These are phyloP conservation scores for Abramis brama DNA, from an alignment of 2,113 vertebrate species.

Conservation along the genomic window DNA sequence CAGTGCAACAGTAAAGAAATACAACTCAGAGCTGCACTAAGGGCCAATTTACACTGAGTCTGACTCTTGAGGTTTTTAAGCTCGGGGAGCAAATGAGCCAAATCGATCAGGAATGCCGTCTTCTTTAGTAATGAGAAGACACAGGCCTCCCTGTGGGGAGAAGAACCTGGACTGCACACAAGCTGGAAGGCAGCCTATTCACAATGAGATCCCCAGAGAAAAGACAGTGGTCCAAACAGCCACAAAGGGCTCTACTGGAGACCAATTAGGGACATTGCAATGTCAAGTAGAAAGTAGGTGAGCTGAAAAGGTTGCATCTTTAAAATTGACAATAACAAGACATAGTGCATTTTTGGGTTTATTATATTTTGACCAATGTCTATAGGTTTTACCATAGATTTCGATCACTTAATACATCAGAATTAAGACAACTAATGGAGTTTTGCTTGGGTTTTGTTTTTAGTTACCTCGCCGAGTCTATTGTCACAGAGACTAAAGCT, in stretches of 20 bases:
- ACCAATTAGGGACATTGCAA: slow-evolving; percentile 55
- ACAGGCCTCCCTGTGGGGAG: slow-evolving; percentile 24
- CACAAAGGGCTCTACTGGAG: slow-evolving; percentile 46
- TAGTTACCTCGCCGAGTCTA: neutral
- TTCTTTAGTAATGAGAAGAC: slow-evolving; percentile 46
- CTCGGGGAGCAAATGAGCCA: slow-evolving; percentile 44
- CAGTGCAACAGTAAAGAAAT: slow-evolving; percentile 42
- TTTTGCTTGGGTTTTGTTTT: neutral
- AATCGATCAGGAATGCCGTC: slow-evolving; percentile 53
- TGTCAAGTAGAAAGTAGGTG: slow-evolving; percentile 45
- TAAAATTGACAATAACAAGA: neutral
- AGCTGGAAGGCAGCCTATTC: slow-evolving; percentile 6
- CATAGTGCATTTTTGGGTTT: neutral
- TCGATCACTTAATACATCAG: neutral
- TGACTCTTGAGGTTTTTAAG: slow-evolving; percentile 45
- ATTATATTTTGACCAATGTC: neutral
- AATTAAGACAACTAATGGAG: neutral
- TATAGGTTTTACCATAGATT: neutral
- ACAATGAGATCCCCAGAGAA: slow-evolving; percentile 55
- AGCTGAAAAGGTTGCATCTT: slow-evolving; percentile 36
- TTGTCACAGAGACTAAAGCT: neutral
- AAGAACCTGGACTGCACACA: slow-evolving; percentile 10
- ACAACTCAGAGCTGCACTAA: slow-evolving; percentile 42
- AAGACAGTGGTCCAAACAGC: slow-evolving; percentile 28
- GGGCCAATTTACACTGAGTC: slow-evolving; percentile 45